Conservation (phyloP, 2,113 vertebrate genomes). For the Stictonetta naevosa region DNA sequence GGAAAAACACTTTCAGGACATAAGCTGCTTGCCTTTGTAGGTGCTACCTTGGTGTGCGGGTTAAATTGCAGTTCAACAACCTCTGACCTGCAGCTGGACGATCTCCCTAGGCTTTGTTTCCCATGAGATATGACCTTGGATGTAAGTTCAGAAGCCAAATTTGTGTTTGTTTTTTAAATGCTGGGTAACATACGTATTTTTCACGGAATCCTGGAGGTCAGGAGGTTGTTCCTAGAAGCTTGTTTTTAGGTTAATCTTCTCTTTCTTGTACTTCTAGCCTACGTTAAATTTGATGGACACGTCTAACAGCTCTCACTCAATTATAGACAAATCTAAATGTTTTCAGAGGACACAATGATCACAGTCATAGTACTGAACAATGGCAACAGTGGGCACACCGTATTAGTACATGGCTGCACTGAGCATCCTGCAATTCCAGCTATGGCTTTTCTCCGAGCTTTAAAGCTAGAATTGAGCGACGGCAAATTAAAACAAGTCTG, state of each 20-base stretch:
- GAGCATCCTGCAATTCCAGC: background rate
- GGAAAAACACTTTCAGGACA: conserved; percentile 27
- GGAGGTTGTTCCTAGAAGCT: background rate
- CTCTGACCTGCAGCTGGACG: conserved; percentile 38
- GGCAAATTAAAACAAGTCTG: background rate
- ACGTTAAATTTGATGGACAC: background rate
- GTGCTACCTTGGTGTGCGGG: conserved; percentile 15
- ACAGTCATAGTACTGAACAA: background rate
- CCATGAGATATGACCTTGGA: background rate
- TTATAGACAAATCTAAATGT: background rate
- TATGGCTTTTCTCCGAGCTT: background rate
- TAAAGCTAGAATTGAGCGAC: background rate
- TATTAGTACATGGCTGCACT: background rate
- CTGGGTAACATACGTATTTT: background rate
- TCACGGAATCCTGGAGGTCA: background rate
- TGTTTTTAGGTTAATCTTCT: background rate
- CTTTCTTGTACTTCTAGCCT: background rate
- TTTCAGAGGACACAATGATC: background rate
- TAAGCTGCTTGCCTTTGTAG: background rate
- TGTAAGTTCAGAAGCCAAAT: background rate
- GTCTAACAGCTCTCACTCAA: background rate
- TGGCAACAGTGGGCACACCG: background rate
- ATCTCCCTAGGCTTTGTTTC: background rate
- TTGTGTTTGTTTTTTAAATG: conserved; percentile 19
- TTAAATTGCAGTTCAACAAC: conserved; percentile 46